These are phyloP conservation scores for Aplochiton taeniatus DNA, from an alignment of 2,797 vertebrate genomes.

Conservation along the genomic window DNA sequence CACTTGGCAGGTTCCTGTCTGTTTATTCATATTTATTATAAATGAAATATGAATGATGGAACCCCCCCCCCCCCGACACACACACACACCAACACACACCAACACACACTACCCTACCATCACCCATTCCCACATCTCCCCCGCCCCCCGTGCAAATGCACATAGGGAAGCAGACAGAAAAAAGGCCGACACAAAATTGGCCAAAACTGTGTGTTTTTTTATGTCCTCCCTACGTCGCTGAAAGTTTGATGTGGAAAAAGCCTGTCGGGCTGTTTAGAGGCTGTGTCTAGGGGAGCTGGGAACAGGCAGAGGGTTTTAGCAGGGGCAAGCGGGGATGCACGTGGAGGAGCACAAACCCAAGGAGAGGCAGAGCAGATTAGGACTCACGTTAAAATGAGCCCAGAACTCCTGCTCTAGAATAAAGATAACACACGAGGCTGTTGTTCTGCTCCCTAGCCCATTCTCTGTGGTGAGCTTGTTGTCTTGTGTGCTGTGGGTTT, in stretches of 20 bases:
- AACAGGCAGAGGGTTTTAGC: constrained; percentile 32
- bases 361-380: neutral
- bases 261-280: constrained; percentile 43
- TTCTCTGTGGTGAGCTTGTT: no score
- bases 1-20: constrained; percentile 42
- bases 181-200: constrained; percentile 22
- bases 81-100: constrained; percentile 8
- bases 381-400: neutral
- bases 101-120: neutral
- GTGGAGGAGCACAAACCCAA: constrained; percentile 9
- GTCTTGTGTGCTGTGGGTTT: no score
- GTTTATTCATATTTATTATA: constrained; percentile 62
- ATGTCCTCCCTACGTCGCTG: constrained; percentile 29
- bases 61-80: constrained; percentile 32
- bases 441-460: neutral
- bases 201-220: constrained; percentile 32
- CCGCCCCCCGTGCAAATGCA: neutral
- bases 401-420: no score
- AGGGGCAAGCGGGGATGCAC: constrained; percentile 26
- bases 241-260: constrained; percentile 58
- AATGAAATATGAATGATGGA: constrained; percentile 63
- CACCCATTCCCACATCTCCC: neutral
- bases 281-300: constrained; percentile 22
- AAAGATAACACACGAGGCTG: no score
- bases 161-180: constrained; percentile 7